Base-by-base conservation (phyloP, 2,113 vertebrate species). In the Sclerurus mexicanus region DNA sequence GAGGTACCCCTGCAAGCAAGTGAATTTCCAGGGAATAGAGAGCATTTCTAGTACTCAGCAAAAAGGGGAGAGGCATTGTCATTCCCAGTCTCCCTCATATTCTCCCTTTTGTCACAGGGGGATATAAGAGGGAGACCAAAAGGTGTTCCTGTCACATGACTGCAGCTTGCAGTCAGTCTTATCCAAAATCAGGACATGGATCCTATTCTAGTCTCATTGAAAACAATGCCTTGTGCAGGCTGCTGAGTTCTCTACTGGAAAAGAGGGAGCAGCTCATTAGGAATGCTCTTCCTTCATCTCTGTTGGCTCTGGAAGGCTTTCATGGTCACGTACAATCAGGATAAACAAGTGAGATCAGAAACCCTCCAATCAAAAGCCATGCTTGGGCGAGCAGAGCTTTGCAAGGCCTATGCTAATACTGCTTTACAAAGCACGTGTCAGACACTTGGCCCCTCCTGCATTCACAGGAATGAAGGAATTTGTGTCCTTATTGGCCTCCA, bases 341-440 rank as follows among this genome's bases (percentile, higher is more conserved):
- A 85, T 71, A 88, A 96, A 93, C 75, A 88, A 77, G 44, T 60
- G 90, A 95, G 90, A 59, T 85, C 72, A 89, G 76, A 91, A 90
- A 55, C 24, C 37, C 68, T 52, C 40, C 7, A 17, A 82, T 80
- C 86, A 87, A 87, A 72, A 93, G 72, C 76, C 3, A 0, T 72
- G 76, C 73, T 81, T 1, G 0, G 76, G 76, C 12, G 3, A 84
- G 95, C 7, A 67, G 39, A 67, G 52, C 50, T 96, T 75, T 56
- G 72, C 88, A 68, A 63, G 64, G n/a, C 60, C 53, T 40, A 27
- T 6, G 31, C 27, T 86, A 86, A 84, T 72, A 40, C 64, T 44
- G 4, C 15, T 52, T 19, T 37, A 21, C 40, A 40, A 66, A 71
- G 25, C 28, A 77, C 42, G 12, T 10, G 33, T 79, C 60, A 68